Conservation (phyloP, 2,797 vertebrate species). For the Mormyrops attenuatus region DNA sequence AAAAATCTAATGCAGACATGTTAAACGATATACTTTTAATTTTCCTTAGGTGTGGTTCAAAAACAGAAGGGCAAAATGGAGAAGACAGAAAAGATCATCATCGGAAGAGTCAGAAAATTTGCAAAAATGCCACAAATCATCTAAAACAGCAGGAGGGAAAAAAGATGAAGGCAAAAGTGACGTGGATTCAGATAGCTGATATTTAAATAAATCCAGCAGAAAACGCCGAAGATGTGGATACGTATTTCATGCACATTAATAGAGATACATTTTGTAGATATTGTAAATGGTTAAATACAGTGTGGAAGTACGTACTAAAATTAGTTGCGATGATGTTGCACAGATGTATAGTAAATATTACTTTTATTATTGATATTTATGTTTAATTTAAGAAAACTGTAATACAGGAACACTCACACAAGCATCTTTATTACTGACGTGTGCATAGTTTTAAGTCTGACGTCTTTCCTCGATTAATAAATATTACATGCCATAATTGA, state of each 20-base stretch:
- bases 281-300: slow-evolving; percentile 72
- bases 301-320: slow-evolving; percentile 61
- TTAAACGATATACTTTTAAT: slow-evolving; percentile 18
- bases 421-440: slow-evolving; percentile 13
- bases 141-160: slow-evolving; percentile 77
- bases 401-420: slow-evolving; percentile 19
- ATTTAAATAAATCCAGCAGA: slow-evolving; percentile 17
- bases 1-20: background rate
- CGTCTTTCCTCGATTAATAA: slow-evolving; percentile 45
- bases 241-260: slow-evolving; percentile 64
- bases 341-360: slow-evolving; percentile 67
- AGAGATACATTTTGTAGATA: slow-evolving; percentile 51
- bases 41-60: slow-evolving; percentile 92
- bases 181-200: slow-evolving; percentile 94
- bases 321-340: slow-evolving; percentile 73
- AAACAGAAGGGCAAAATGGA: slow-evolving; percentile 96
- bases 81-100: slow-evolving; percentile 90
- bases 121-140: slow-evolving; percentile 86
- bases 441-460: slow-evolving; percentile 42
- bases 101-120: slow-evolving; percentile 92
- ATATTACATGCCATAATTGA: slow-evolving; percentile 42
- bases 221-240: slow-evolving; percentile 50
- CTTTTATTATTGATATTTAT: slow-evolving; percentile 68
- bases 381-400: slow-evolving; percentile 65
- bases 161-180: slow-evolving; percentile 81